Base-by-base conservation (phyloP, 2,888 invertebrate species). In the Aphidius colemani region DNA sequence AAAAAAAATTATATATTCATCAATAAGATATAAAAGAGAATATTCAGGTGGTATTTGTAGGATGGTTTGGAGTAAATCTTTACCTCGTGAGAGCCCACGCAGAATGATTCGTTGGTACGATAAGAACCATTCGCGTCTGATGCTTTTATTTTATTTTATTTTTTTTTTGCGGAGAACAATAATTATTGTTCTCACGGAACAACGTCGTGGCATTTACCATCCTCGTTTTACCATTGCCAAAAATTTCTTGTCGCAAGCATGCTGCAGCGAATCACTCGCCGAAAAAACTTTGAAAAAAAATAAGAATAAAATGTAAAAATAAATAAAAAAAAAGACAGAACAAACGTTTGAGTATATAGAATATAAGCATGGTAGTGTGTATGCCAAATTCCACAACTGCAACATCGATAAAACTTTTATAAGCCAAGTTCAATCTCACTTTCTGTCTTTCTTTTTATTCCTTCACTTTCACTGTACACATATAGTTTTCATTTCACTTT, bases 321-420 rank as follows among this genome's bases (percentile, higher is more conserved):
- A 9, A 53, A 51, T 11, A 56, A 46, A 48, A 8, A 50, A 50
- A 56, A 57, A 18, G 13, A 18, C 13, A 18, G 13, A 18, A 39
- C 11, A 18, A 41, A 11, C 7, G 49, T 9, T 9, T 45, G 11
- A n/a, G 41, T 39, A n/a, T 30, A 30, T 30, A 18, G 13, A 18
- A 30, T 53, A 61, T 46, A 59, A 48, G 64, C 63, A 69, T 45
- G 45, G 51, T 61, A 65, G 67, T 65, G 66, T 67, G 65, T 69
- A 68, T 68, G 69, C 69, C 66, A 65, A 71, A 72, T 70, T 69
- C 69, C 69, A 69, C 66, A 69, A 67, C 66, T 68, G 60, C 44
- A 41, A 50, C 48, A 61, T 57, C 61, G 56, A 65, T 57, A 63
- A 56, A 64, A 59, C 55, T 53, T 63, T 63, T 62, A 64, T 66